A percentile compares a stretch with the other conserved stretches of the same genome.
Evolutionary conservation across 2,888 invertebrate genomes (phyloP).

Genomic region (Phaedon cochleariae): DNA sequence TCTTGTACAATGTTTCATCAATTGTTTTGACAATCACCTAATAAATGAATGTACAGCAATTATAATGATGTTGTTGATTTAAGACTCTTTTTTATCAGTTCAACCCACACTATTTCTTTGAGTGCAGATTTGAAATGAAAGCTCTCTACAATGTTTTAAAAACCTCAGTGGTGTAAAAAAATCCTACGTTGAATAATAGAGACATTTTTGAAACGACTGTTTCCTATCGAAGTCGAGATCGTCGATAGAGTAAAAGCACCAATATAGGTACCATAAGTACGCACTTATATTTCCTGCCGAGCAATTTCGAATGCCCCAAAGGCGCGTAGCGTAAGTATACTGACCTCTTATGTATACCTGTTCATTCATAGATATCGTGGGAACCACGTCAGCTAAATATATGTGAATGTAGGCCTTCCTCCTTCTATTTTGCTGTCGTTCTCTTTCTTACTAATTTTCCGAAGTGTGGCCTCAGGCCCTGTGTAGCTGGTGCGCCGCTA

Average conservation of each 20-base stretch:
- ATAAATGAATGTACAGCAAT: too few species aligned
- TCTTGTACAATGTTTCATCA: too few species aligned
- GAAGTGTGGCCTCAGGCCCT: conserved; percentile 24
- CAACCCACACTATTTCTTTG: too few species aligned
- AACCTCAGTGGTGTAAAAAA: too few species aligned
- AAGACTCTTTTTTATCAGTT: too few species aligned
- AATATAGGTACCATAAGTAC: conserved; percentile 17
- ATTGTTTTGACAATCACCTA: too few species aligned
- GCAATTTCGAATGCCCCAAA: conserved; percentile 50
- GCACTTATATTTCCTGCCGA: conserved; percentile 46
- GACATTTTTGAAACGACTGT: not conserved
- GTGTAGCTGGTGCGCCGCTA: not conserved
- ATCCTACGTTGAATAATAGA: too few species aligned
- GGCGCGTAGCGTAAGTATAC: conserved; percentile 56
- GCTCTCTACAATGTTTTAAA: too few species aligned
- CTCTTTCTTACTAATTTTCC: conserved; percentile 37
- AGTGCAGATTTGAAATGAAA: too few species aligned
- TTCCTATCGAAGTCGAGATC: too few species aligned
- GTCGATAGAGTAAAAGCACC: conserved; percentile 8
- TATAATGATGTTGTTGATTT: too few species aligned
- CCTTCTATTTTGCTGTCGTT: conserved; percentile 31
- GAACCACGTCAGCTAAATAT: conserved; percentile 48
- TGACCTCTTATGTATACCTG: conserved; percentile 59
- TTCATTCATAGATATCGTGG: conserved; percentile 61
- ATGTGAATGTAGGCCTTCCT: conserved; percentile 42